Conservation (phyloP, 2,888 invertebrate genomes). For the Chrysodeixis includens region DNA sequence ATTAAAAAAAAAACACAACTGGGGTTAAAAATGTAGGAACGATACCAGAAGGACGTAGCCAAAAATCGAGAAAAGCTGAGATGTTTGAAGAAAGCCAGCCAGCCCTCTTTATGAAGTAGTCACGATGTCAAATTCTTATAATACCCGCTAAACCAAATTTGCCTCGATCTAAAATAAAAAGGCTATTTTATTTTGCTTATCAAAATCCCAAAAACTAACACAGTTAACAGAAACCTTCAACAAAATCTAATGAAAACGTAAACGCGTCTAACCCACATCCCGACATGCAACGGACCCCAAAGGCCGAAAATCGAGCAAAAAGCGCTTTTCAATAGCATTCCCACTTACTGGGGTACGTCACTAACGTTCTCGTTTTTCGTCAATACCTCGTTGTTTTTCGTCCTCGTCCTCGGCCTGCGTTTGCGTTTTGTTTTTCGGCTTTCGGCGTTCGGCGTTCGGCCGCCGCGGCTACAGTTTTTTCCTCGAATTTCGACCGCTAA, state of each 20-base stretch:
- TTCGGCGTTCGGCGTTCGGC: constrained; percentile 52
- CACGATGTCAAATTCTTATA: too few species aligned
- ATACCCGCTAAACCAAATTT: too few species aligned
- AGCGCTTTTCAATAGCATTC: constrained; percentile 46
- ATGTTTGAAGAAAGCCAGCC: too few species aligned
- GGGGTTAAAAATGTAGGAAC: too few species aligned
- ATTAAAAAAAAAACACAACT: too few species aligned
- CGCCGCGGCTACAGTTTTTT: constrained; percentile 58
- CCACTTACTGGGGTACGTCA: constrained; percentile 54
- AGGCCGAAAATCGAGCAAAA: constrained; percentile 38
- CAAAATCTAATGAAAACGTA: background rate
- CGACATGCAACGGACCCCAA: constrained; percentile 22
- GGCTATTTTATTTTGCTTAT: too few species aligned
- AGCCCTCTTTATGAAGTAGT: too few species aligned
- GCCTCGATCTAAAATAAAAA: too few species aligned
- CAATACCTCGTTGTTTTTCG: constrained; percentile 60
- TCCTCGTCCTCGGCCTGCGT: constrained; percentile 46
- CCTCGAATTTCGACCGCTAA: constrained; percentile 64
- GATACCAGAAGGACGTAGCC: too few species aligned
- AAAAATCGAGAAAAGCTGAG: too few species aligned
- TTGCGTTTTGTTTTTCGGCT: constrained; percentile 52
- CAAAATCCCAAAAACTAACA: too few species aligned
- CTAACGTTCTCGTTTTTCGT: constrained; percentile 64
- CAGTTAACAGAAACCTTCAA: too few species aligned
- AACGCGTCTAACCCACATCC: constrained; percentile 9